phyloP scores from a whole-genome alignment of 2,888 invertebrate genomes.

The Acrobasis suavella region DNA sequence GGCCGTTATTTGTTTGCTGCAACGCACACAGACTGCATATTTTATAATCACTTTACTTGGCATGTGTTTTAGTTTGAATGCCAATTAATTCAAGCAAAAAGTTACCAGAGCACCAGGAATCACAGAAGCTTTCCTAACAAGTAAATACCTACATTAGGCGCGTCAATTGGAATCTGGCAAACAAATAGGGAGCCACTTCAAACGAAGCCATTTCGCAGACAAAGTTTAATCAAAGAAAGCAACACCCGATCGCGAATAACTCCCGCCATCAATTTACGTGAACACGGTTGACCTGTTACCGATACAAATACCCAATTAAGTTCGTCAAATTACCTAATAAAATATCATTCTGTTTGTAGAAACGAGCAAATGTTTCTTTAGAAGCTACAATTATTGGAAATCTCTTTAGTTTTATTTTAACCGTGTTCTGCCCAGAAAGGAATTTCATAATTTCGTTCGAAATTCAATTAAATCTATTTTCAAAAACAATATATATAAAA shows the following conservation, averaged over 20 bases:
- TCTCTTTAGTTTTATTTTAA: no score
- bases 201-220: slow-evolving; percentile 31
- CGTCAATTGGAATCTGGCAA: slow-evolving; percentile 12
- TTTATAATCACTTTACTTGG: no score
- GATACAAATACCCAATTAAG: slow-evolving; percentile 15
- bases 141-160: background rate
- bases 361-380: no score
- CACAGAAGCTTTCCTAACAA: background rate
- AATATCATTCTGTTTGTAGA: background rate
- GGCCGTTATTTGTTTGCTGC: no score
- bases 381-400: no score
- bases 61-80: no score
- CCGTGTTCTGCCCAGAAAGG: no score
- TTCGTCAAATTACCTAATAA: background rate
- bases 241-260: slow-evolving; percentile 28
- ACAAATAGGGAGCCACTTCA: slow-evolving; percentile 31
- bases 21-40: no score
- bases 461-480: no score
- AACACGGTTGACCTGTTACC: slow-evolving; percentile 32
- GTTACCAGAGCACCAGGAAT: background rate
- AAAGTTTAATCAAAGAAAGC: slow-evolving; percentile 41
- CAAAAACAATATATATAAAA: no score
- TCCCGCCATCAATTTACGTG: slow-evolving; percentile 36
- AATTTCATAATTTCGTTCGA: no score
- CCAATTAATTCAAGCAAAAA: background rate